A percentile compares a stretch with the other conserved stretches of the same genome.
Conservation (phyloP, 2,888 invertebrate species). For the Eilema griseolum region DNA sequence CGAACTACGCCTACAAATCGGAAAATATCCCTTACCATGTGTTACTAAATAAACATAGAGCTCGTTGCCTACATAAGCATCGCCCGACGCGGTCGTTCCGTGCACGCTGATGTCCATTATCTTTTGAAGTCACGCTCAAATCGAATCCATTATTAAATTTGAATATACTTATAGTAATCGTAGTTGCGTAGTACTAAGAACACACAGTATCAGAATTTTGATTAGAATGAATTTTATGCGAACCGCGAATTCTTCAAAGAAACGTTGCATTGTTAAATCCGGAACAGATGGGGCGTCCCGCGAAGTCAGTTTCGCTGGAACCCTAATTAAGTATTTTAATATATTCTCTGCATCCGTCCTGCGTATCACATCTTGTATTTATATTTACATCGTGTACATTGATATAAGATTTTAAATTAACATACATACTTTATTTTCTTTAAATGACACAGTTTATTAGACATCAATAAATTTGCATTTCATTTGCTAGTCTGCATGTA, state of each 20-base stretch:
- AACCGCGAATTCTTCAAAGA: constrained; percentile 67
- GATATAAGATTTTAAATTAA: constrained; percentile 63
- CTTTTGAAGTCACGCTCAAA: constrained; percentile 61
- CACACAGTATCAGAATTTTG: constrained; percentile 72
- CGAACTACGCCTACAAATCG: constrained; percentile 77
- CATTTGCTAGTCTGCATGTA: constrained; percentile 19
- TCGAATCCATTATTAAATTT: constrained; percentile 63
- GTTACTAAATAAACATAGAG: constrained; percentile 65
- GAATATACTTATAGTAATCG: constrained; percentile 52
- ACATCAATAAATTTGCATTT: constrained; percentile 20
- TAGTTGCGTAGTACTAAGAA: constrained; percentile 59
- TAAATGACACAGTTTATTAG: constrained; percentile 18
- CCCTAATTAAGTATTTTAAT: constrained; percentile 83
- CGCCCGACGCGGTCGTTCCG: constrained; percentile 38
- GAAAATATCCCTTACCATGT: constrained; percentile 70
- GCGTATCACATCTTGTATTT: constrained; percentile 58
- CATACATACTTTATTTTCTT: constrained; percentile 51
- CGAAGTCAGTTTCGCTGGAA: constrained; percentile 66
- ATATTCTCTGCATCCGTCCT: constrained; percentile 73
- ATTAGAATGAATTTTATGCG: constrained; percentile 73
- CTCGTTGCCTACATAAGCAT: constrained; percentile 52
- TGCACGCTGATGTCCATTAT: constrained; percentile 56
- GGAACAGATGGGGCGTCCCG: constrained; percentile 67
- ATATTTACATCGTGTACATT: background rate
- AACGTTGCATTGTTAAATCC: constrained; percentile 70